Evolutionary conservation across 2,113 vertebrate genomes (phyloP).

Genomic region (Maccullochella peelii): DNA sequence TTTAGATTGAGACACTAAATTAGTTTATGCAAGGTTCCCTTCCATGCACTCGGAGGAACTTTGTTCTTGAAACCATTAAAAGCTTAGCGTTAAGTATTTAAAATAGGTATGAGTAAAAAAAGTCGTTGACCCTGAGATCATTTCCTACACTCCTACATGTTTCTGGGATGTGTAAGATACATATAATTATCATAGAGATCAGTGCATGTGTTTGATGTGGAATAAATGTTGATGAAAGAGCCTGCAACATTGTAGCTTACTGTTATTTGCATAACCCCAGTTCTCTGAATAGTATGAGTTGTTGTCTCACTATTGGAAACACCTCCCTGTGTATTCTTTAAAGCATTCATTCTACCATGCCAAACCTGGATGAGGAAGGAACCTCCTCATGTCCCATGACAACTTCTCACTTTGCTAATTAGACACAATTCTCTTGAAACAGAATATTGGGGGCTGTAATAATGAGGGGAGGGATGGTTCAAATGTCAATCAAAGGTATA

Average conservation of each 20-base stretch:
- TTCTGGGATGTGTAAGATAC: neutral
- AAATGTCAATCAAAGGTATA: slow-evolving; percentile 12
- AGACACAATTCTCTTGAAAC: slow-evolving; percentile 30
- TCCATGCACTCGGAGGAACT: neutral
- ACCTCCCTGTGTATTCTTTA: slow-evolving; percentile 37
- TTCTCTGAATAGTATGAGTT: neutral
- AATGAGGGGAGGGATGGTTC: slow-evolving; percentile 21
- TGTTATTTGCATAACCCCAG: slow-evolving; percentile 41
- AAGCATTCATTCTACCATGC: slow-evolving; percentile 12
- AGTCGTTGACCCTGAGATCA: neutral
- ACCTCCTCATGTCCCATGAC: slow-evolving; percentile 12
- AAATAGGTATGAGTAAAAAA: neutral
- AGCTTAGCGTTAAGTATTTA: slow-evolving; percentile 5
- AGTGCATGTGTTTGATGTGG: slow-evolving; percentile 17
- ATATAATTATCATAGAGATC: slow-evolving; percentile 28
- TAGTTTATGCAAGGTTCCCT: neutral
- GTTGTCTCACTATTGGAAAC: neutral
- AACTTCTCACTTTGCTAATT: slow-evolving; percentile 28
- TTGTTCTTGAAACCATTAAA: slow-evolving; percentile 5
- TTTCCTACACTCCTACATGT: neutral
- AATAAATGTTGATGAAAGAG: slow-evolving; percentile 61
- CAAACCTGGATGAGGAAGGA: neutral
- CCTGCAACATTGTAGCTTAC: slow-evolving; percentile 20
- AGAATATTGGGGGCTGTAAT: slow-evolving; percentile 21
- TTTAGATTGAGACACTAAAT: slow-evolving; percentile 3